Conservation (phyloP, 1,140 invertebrate genomes). For the Cotesia glomerata region DNA sequence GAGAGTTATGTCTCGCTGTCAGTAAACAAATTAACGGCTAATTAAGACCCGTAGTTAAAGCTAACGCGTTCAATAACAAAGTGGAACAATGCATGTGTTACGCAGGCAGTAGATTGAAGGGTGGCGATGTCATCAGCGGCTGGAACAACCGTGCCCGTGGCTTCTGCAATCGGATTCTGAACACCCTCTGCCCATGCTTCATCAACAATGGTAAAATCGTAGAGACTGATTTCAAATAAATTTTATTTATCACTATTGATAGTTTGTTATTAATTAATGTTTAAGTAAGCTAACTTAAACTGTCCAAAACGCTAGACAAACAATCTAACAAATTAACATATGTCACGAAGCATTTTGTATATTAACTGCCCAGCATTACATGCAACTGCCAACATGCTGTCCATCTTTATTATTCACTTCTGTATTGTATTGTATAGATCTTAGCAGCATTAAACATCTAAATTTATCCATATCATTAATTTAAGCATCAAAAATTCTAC, state of each 20-base stretch:
- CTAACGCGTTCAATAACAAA: slow-evolving; percentile 23
- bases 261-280: not conserved
- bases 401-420: too few species aligned
- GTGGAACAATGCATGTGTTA: slow-evolving; percentile 33
- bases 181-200: slow-evolving; percentile 60
- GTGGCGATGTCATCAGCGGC: slow-evolving; percentile 52
- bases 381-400: too few species aligned
- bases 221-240: slow-evolving; percentile 36
- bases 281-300: not conserved
- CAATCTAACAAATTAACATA: not conserved
- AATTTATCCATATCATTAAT: too few species aligned
- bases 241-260: too few species aligned
- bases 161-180: slow-evolving; percentile 61
- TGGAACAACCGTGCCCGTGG: slow-evolving; percentile 62
- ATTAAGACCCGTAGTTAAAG: not conserved
- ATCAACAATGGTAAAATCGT: slow-evolving; percentile 62
- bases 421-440: too few species aligned
- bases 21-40: too few species aligned
- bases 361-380: too few species aligned
- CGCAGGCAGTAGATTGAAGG: slow-evolving; percentile 51
- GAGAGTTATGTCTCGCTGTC: too few species aligned
- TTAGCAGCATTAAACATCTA: too few species aligned
- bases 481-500: too few species aligned
- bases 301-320: not conserved
- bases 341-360: too few species aligned